Evolutionary conservation across 2,888 invertebrate species (phyloP).

Genomic region (Halocaridina rubra): DNA sequence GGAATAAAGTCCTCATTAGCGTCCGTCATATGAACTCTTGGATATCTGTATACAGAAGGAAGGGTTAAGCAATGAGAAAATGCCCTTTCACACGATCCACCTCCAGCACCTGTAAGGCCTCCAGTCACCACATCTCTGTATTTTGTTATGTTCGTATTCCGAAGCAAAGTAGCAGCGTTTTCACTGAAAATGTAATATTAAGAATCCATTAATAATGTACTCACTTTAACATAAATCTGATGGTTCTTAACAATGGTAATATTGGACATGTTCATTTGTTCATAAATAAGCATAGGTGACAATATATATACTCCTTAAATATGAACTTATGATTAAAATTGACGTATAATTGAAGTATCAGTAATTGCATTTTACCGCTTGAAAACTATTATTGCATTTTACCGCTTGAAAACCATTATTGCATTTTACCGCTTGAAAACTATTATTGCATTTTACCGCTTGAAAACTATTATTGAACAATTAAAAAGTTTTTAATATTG

Average conservation of each 20-base stretch:
- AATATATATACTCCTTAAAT: too few relatives aligned
- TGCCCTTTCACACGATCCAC: background rate
- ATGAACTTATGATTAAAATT: too few relatives aligned
- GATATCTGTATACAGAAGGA: slow-evolving; percentile 10
- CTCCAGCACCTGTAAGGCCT: background rate
- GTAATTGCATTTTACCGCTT: too few relatives aligned
- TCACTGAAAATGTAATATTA: background rate
- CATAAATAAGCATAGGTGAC: too few relatives aligned
- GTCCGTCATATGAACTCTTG: background rate
- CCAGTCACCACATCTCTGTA: slow-evolving; percentile 24
- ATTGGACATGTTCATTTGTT: background rate
- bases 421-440: background rate
- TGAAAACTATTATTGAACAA: background rate
- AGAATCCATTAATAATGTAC: background rate
- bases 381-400: background rate
- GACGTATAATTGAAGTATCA: too few relatives aligned
- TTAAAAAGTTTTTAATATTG: background rate
- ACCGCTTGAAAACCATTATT: background rate
- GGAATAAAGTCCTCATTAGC: too few relatives aligned
- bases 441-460: background rate
- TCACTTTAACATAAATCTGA: background rate
- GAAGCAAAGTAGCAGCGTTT: slow-evolving; percentile 18
- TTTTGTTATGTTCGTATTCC: background rate
- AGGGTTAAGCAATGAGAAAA: slow-evolving; percentile 9
- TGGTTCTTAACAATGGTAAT: background rate